Conservation (phyloP, 2,113 vertebrate species). For the Tinamus guttatus region DNA sequence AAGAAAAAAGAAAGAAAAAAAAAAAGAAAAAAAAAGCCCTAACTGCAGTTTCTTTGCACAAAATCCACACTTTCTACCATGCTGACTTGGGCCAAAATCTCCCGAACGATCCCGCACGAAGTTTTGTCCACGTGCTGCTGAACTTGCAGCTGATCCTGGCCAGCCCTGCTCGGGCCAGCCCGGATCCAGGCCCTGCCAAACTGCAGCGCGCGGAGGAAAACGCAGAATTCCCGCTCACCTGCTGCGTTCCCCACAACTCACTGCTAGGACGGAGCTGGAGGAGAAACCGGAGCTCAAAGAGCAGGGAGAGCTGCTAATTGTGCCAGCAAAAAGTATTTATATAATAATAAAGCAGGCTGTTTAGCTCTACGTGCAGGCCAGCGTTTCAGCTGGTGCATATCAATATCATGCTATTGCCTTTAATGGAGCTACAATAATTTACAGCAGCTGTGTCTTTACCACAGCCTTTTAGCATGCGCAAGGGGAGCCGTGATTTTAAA, state of each 20-base stretch:
- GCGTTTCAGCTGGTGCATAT: not conserved
- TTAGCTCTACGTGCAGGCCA: not conserved
- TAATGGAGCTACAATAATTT: not conserved
- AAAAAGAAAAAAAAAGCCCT: not conserved
- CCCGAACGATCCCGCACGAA: not conserved
- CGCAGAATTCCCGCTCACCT: not conserved
- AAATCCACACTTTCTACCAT: not conserved
- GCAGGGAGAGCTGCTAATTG: not conserved
- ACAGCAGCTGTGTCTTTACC: conserved; percentile 34
- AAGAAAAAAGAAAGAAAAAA: too few species aligned
- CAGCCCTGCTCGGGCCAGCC: not conserved
- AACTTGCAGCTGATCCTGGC: not conserved
- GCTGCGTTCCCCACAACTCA: fast-evolving
- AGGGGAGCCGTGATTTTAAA: not conserved
- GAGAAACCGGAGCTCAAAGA: not conserved
- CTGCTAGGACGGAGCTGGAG: not conserved
- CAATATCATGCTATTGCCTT: not conserved
- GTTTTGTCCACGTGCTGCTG: fast-evolving
- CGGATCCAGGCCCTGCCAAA: not conserved
- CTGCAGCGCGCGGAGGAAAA: fast-evolving
- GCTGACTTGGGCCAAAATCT: not conserved
- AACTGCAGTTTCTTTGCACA: not conserved
- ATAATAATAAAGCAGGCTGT: too few species aligned
- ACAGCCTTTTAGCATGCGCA: not conserved
- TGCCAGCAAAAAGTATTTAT: not conserved